phyloP scores from a whole-genome alignment of 2,113 vertebrate species.

The crab-eating macaque (Macaca fascicularis) region DNA sequence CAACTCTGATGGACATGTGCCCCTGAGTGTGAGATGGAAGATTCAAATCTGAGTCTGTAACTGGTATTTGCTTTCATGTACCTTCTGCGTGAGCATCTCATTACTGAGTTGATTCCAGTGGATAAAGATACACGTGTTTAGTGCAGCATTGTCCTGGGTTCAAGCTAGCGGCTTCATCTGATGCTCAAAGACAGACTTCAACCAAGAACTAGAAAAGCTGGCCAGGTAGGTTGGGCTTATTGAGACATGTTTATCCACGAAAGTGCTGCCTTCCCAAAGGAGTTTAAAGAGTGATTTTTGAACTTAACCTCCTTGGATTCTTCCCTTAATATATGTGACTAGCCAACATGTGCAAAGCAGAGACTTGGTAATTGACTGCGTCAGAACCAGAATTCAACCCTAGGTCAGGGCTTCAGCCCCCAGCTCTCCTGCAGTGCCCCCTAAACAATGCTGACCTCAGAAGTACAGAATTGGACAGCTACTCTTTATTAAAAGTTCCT shows the following conservation, averaged over 20 bases:
- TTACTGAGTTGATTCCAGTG: no score
- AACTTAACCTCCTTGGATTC: background rate
- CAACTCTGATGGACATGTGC: background rate
- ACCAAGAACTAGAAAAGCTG: background rate
- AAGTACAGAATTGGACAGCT: background rate
- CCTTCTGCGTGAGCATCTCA: background rate
- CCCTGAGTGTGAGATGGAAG: background rate
- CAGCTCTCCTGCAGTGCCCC: background rate
- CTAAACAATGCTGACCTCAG: background rate
- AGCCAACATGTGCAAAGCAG: background rate
- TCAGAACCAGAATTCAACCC: background rate
- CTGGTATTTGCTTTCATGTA: background rate
- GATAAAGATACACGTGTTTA: background rate
- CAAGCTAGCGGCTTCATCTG: background rate
- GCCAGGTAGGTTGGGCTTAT: background rate
- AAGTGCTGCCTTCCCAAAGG: background rate
- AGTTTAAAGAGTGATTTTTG: background rate
- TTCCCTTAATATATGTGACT: background rate
- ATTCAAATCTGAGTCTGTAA: background rate
- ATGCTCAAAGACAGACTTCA: background rate
- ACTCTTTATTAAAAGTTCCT: background rate
- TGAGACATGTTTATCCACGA: background rate
- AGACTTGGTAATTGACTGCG: background rate
- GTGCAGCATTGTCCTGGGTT: background rate
- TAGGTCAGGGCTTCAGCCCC: background rate